Evolutionary conservation across 2,113 vertebrate genomes (phyloP).

Genomic region (Camarhynchus parvulus): DNA sequence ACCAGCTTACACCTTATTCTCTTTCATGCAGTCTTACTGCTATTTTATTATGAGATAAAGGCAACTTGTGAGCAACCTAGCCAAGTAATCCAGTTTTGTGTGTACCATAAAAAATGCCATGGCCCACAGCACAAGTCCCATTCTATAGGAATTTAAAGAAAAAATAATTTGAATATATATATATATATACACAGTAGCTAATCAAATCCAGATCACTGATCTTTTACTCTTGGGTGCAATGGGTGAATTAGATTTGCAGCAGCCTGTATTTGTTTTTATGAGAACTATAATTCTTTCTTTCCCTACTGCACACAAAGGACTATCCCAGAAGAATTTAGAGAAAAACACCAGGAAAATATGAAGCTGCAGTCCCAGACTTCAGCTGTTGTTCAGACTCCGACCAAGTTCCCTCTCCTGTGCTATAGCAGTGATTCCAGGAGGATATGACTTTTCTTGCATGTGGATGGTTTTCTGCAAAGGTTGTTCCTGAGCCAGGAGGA

Average conservation of each 20-base stretch:
- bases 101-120: background rate
- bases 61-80: background rate
- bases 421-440: background rate
- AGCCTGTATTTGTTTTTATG: conserved; percentile 41
- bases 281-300: conserved; percentile 43
- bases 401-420: background rate
- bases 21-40: background rate
- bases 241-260: conserved; percentile 28
- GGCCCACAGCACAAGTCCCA: background rate
- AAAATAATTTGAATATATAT: background rate
- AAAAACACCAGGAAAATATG: background rate
- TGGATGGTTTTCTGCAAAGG: background rate
- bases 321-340: background rate
- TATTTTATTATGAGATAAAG: background rate
- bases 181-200: background rate
- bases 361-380: background rate
- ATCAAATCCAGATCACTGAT: conserved; percentile 7
- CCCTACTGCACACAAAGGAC: background rate
- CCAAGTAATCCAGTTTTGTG: background rate
- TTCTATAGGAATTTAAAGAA: background rate
- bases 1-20: background rate
- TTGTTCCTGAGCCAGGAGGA: background rate
- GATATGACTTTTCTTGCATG: background rate
- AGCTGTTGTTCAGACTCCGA: background rate
- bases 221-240: conserved; percentile 15